Evolutionary conservation across 2,113 vertebrate species (phyloP), one percentile per base, ranked within the genome.

Genomic region (Helogale parvula): DNA sequence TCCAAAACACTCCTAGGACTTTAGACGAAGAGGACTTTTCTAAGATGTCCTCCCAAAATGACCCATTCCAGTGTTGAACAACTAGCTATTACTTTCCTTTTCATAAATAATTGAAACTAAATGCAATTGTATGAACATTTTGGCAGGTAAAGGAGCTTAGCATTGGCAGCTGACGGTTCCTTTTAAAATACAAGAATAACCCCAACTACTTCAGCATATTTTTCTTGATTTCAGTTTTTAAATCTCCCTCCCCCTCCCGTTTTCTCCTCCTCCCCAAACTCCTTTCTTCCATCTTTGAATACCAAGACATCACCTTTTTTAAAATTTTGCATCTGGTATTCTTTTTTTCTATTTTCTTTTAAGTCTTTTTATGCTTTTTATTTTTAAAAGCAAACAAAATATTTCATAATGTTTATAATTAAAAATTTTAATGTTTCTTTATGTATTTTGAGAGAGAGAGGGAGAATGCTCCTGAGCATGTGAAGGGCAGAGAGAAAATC

Each of bases 211-310:
- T 82, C 66, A 45, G 72, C 74, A n/a, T 76, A 35, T 80, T 92
- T 87, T 92, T 88, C 45, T 82, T 91, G 85, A 57, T 60, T 85
- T 88, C 60, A 8, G 3, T 69, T 96, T 97, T 57, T 77, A 76
- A 57, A 25, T 90, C 85, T 76, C 7, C 11, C n/a, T 84, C 25
- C 16, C 10, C 85, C 19, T 38, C 16, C 31, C 10, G 41, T 38
- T 86, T 21, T 33, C 14, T 72, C 8, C 17, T 72, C n/a, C 4
- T 89, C 31, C 45, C 33, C 11, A 47, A 63, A 5, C 13, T 54
- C 45, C 10, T 66, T 69, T 66, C 82, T 80, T 81, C n/a, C 35
- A 13, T 86, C 33, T 80, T 85, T 35, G 31, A 92, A 38, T 90
- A 81, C 2, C 52, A 80, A 93, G 50, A 17, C 2, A 65, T 57